phyloP scores from a whole-genome alignment of 2,113 vertebrate species.

The Hypanus sabinus region DNA sequence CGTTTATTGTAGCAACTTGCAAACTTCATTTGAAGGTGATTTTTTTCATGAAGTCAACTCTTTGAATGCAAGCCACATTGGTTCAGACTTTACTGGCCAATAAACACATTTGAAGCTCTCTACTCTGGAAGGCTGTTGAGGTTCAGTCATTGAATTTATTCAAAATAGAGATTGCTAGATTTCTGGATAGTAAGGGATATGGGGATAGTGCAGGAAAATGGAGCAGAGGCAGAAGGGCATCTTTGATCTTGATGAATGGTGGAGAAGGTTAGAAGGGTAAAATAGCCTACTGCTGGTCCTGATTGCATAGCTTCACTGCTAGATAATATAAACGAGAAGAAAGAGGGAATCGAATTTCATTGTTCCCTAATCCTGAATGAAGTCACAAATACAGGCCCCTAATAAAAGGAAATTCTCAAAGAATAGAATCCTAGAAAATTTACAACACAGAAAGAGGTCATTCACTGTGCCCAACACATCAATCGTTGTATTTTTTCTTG shows the following conservation, averaged over 20 bases:
- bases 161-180: too few species aligned
- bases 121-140: too few species aligned
- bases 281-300: neutral
- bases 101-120: neutral
- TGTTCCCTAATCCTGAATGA: neutral
- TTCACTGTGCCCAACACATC: too few species aligned
- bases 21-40: neutral
- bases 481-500: neutral
- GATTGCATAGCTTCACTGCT: neutral
- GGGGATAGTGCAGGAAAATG: too few species aligned
- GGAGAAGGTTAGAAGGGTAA: too few species aligned
- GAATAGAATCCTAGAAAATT: too few species aligned
- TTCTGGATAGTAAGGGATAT: too few species aligned
- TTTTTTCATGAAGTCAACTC: neutral
- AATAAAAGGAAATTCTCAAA: neutral
- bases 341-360: neutral
- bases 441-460: too few species aligned
- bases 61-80: neutral
- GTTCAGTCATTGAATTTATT: too few species aligned
- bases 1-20: neutral
- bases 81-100: neutral
- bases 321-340: neutral
- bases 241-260: too few species aligned
- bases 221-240: too few species aligned
- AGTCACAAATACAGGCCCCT: neutral